These are phyloP conservation scores for Muscicapa adusta DNA, from an alignment of 2,113 vertebrate genomes.

Conservation along the genomic window DNA sequence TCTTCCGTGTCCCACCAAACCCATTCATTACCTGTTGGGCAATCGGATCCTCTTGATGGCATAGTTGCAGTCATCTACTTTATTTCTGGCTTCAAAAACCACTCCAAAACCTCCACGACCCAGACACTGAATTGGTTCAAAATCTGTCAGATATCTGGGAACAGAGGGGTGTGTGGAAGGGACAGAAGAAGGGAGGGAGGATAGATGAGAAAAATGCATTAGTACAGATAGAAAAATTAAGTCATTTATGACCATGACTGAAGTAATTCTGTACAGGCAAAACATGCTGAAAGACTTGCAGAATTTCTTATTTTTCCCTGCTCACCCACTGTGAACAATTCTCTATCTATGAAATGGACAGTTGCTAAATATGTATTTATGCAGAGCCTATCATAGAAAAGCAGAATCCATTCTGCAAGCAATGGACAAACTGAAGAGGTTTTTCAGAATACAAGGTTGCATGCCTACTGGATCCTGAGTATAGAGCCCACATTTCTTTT, in stretches of 20 bases:
- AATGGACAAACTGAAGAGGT: background rate
- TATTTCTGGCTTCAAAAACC: conserved; percentile 96
- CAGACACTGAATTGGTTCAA: conserved; percentile 95
- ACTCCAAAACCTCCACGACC: conserved; percentile 96
- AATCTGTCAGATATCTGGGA: conserved; percentile 92
- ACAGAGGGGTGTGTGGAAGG: background rate
- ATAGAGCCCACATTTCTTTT: background rate
- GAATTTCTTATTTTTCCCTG: background rate
- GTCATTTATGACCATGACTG: background rate
- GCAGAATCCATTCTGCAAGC: background rate
- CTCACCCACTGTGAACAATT: background rate
- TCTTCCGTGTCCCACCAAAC: background rate
- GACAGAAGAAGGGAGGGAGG: background rate
- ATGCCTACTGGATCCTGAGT: background rate
- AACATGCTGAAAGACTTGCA: background rate
- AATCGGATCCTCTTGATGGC: conserved; percentile 98
- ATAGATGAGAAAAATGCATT: background rate
- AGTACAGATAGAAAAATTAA: background rate
- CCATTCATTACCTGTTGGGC: conserved; percentile 86
- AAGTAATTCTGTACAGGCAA: background rate
- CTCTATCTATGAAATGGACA: background rate
- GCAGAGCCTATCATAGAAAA: background rate
- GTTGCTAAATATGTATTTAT: background rate
- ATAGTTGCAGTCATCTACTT: conserved; percentile 98
- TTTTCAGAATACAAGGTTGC: background rate